Base-by-base conservation (phyloP, 2,113 vertebrate genomes). In the Hoplias malabaricus region DNA sequence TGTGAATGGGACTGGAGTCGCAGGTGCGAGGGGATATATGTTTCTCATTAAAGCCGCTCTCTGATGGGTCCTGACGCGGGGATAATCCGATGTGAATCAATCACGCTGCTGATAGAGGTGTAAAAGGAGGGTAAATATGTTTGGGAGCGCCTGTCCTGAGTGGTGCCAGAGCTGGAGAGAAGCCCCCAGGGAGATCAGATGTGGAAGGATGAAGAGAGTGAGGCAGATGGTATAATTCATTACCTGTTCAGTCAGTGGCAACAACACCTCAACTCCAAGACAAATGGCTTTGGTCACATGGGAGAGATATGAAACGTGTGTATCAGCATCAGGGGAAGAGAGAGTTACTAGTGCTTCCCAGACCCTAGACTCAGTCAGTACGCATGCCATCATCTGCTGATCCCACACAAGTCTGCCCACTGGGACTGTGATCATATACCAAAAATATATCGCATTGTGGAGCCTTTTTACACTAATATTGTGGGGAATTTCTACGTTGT, bases 161-260 rank as follows among this genome's bases (percentile, higher is more conserved):
- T 86, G 88, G 90, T 88, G 87, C 90, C 84, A 77, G 34, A 43
- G 70, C 77, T 75, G 79, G 80, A 66, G 68, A 9, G 66, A 84
- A 68, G 62, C 25, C 82, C 87, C 82, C 84, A 61, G 78, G 86
- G 87, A 83, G n/a, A n/a, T n/a, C n/a, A n/a, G n/a, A n/a, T n/a
- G n/a, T n/a, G n/a, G n/a, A n/a, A n/a, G 83, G 77, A 13, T 56
- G 6, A 3, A 9, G 73, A 84, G 87, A 87, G n/a, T n/a, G 88
- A 90, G 88, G 88, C 88, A 90, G 88, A 89, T 90, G 89, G 89
- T n/a, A n/a, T n/a, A n/a, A n/a, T n/a, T n/a, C n/a, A n/a, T n/a
- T n/a, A n/a, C n/a, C n/a, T n/a, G n/a, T n/a, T n/a, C n/a, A n/a
- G n/a, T n/a, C n/a, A n/a, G n/a, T n/a, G n/a, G n/a, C n/a, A n/a